These are phyloP conservation scores for Carposina sasakii DNA, from an alignment of 1,140 invertebrate species.

Conservation along the genomic window DNA sequence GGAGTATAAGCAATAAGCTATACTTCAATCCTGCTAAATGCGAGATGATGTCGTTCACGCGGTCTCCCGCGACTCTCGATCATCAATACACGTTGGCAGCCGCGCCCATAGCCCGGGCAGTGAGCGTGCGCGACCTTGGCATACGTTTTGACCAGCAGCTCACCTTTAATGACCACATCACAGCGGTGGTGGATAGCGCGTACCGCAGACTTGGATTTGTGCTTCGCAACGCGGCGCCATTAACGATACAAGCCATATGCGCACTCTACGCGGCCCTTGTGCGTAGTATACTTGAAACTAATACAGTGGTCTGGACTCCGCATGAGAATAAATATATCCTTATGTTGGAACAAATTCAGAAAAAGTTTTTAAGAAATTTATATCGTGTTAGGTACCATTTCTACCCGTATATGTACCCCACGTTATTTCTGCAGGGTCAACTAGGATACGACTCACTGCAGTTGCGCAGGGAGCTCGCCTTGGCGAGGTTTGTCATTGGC, in stretches of 20 bases:
- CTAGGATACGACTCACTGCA: not conserved
- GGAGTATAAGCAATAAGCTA: slow-evolving; percentile 2
- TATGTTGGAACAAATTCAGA: slow-evolving; percentile 3
- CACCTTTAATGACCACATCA: not conserved
- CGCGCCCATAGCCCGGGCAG: not conserved
- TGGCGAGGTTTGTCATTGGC: not conserved
- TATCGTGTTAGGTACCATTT: not conserved
- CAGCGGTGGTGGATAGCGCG: not conserved
- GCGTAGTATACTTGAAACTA: not conserved
- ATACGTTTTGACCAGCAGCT: not conserved
- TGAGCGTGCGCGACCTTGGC: not conserved
- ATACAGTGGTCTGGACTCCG: not conserved
- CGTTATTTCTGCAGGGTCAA: not conserved
- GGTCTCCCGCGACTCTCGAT: not conserved
- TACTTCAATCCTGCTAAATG: slow-evolving; percentile 5
- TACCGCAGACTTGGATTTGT: slow-evolving; percentile 1
- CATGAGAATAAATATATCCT: not conserved
- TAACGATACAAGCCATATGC: not conserved
- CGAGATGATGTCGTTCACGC: slow-evolving; percentile 4
- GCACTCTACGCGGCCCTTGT: not conserved
- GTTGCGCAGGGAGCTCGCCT: not conserved
- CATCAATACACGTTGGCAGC: not conserved
- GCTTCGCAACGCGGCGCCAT: not conserved
- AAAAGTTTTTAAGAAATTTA: not conserved
- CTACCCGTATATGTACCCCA: not conserved